These are phyloP conservation scores for Acholoe squamosa DNA, from an alignment of 2,888 invertebrate species.

Conservation along the genomic window DNA sequence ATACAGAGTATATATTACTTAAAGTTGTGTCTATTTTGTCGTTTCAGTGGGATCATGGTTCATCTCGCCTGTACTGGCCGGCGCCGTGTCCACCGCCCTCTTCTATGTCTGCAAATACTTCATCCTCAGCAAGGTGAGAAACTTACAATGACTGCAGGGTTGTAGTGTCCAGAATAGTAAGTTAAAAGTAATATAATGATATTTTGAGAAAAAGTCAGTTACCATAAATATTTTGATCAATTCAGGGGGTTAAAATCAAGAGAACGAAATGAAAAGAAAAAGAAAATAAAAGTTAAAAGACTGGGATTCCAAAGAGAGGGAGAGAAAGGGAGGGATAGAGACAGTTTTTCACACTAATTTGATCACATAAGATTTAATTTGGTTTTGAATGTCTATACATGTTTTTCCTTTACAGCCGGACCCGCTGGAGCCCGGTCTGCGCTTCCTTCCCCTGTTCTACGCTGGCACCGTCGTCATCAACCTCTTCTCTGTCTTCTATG, in stretches of 20 bases:
- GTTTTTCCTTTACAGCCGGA: constrained; percentile 84
- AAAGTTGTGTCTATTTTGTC: neutral
- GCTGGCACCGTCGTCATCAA: constrained; percentile 95
- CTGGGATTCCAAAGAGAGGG: too few relatives aligned
- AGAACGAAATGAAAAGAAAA: too few relatives aligned
- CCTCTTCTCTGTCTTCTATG: constrained; percentile 95
- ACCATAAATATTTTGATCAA: too few relatives aligned
- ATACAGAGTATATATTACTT: neutral
- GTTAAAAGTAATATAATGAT: too few relatives aligned
- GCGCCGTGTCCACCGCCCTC: constrained; percentile 91
- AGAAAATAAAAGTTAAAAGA: too few relatives aligned
- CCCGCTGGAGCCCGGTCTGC: constrained; percentile 92
- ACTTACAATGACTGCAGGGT: neutral
- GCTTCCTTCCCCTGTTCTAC: constrained; percentile 95
- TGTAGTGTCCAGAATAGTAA: too few relatives aligned
- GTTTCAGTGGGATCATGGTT: constrained; percentile 95
- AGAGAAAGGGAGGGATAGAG: too few relatives aligned
- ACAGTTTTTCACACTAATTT: too few relatives aligned
- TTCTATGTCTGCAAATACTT: constrained; percentile 91
- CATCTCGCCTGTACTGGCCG: constrained; percentile 96
- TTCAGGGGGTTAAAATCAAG: too few relatives aligned
- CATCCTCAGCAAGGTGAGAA: constrained; percentile 87
- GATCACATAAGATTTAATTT: too few relatives aligned
- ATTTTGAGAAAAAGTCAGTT: too few relatives aligned
- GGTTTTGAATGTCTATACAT: neutral